Percentiles rank a stretch among this genome's conserved stretches.
phyloP scores from a whole-genome alignment of 2,797 vertebrate species.

The Manis javanica region DNA sequence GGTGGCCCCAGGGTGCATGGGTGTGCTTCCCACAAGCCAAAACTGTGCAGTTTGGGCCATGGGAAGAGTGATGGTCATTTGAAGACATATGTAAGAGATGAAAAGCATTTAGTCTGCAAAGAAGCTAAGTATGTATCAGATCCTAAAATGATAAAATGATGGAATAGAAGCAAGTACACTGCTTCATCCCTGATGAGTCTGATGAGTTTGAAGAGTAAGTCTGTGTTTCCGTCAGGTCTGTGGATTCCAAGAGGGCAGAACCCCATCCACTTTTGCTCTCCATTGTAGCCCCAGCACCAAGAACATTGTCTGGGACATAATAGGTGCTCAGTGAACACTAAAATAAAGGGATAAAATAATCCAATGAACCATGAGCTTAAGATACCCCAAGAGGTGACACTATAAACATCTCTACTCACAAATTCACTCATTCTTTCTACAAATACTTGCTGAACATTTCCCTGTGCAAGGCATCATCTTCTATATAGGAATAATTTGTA shows the following conservation, averaged over 20 bases:
- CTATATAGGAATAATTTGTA: not conserved
- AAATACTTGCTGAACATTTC: not conserved
- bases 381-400: not conserved
- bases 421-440: not conserved
- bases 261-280: not conserved
- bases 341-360: not conserved
- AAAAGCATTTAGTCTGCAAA: not conserved
- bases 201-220: not conserved
- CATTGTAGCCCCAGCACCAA: not conserved
- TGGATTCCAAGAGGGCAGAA: not conserved
- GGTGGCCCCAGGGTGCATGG: fast-evolving
- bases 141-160: not conserved
- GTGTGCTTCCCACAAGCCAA: not conserved
- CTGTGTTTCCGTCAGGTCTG: not conserved
- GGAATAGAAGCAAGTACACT: not conserved
- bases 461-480: not conserved
- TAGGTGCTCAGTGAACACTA: not conserved
- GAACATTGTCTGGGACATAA: not conserved
- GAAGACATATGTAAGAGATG: not conserved
- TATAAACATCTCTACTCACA: not conserved
- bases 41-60: not conserved
- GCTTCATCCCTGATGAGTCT: not conserved
- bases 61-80: not conserved
- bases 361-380: not conserved
- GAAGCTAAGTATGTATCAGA: not conserved